Base-by-base conservation (phyloP, 2,797 vertebrate species). In the Melanotaenia boesemani region DNA sequence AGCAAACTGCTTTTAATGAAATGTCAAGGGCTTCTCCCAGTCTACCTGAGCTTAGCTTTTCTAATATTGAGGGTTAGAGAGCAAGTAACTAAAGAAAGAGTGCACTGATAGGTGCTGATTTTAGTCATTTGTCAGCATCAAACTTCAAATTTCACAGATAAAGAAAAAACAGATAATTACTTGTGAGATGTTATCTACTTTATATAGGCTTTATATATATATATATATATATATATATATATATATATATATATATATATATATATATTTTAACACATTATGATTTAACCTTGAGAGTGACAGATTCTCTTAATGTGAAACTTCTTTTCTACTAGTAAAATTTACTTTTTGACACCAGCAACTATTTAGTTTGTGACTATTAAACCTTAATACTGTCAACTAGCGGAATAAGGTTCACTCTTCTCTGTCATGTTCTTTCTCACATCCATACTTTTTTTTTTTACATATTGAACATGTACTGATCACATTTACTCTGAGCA, bases 11-110 rank as follows among this genome's bases (percentile, higher is more conserved):
- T 55, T 62, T 64, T 57, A 46, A 68, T 56, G 66, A 64, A 63
- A 72, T 26, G 66, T 67, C 59, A 59, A 50, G 54, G 60, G 46
- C 69, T 64, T 70, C 48, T 48, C 41, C 13, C 28, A 28, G n/a
- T 66, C 72, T 54, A 20, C 13, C 36, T 11, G 26, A 57, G 56
- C 54, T 70, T 10, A 56, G 16, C 39, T 22, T 74, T 24, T 60
- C 18, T 65, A 16, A n/a, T 10, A 52, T 46, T 18, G 24, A 9
- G 10, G 48, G 62, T 57, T 26, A 32, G 15, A 61, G 30, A 66
- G 39, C 9, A 60, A 18, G 52, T 64, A 61, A 24, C 20, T 22
- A 30, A 39, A 72, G n/a, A 26, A 72, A 63, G 30, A 6, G 52
- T 30, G 26, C 32, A 50, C 18, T 46, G 15, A 39, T 64, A 3